Base-by-base conservation (phyloP, 2,113 vertebrate genomes). In the Rhineura floridana region DNA sequence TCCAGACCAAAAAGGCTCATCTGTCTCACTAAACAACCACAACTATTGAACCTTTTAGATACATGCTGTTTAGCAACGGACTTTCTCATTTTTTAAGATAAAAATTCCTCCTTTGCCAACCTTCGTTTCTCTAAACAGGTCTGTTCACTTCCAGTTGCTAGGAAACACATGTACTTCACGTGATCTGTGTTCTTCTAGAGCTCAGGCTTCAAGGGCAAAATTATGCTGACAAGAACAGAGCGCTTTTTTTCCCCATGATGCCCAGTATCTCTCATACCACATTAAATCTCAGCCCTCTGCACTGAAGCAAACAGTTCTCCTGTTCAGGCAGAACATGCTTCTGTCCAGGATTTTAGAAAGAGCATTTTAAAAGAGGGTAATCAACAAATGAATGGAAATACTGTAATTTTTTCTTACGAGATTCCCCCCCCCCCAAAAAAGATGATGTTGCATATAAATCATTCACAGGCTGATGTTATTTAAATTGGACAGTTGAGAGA, bases 81-180 rank as follows among this genome's bases (percentile, higher is more conserved):
- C 13, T 84, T 52, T 3, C 42, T 79, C 11, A 0, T 36, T 73
- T 84, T 48, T 28, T 25, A 84, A 81, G 75, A 5, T 33, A 92
- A 88, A 89, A 88, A 59, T 84, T 67, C 33, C 86, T 65, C 69
- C 52, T 90, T 39, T 88, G 15, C 86, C 81, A 87, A 77, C 93
- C 91, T 91, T 80, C 83, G 15, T 36, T 87, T 81, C 84, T 91
- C 89, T 83, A 81, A 88, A 15, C 87, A 93, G 91, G 88, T 91
- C 78, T 91, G 90, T 89, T 94, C 94, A 93, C 92, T 93, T 94
- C 87, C 70, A 3, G 94, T 95, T 95, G 95, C 96, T 95, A 95
- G 90, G 95, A 93, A 94, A 95, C 94, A 44, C 13, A 13, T 72
- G 90, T 85, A 84, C 77, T 92, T 92, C 89, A 46, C 84, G 59